These are phyloP conservation scores for Drosophila infuscata DNA, from an alignment of 2,888 invertebrate species.

Conservation along the genomic window DNA sequence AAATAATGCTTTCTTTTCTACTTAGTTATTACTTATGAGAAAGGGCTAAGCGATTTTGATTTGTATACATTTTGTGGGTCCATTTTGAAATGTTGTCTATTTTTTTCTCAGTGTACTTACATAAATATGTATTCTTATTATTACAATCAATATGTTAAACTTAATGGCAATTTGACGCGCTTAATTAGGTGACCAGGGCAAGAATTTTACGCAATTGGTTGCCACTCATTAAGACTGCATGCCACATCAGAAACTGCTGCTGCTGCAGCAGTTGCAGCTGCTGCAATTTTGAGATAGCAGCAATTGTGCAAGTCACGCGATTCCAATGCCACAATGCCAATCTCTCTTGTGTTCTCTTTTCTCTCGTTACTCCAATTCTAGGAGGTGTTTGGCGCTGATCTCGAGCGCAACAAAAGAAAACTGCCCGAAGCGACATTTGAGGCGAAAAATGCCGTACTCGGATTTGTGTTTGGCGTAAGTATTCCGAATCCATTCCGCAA, in stretches of 20 bases:
- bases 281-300: background rate
- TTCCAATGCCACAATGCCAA: conserved; percentile 29
- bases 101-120: background rate
- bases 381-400: conserved; percentile 86
- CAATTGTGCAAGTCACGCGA: conserved; percentile 4
- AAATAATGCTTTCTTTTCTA: background rate
- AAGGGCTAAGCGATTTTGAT: too few species aligned
- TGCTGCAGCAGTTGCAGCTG: background rate
- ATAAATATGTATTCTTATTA: conserved; percentile 2
- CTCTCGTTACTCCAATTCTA: conserved; percentile 76
- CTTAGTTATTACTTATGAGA: background rate
- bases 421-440: conserved; percentile 89
- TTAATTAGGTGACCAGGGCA: conserved; percentile 22
- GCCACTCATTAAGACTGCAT: conserved; percentile 25
- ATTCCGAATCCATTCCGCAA: conserved; percentile 1
- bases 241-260: conserved; percentile 8
- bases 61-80: background rate
- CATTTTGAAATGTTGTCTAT: background rate
- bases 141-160: conserved; percentile 45
- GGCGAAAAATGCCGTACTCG: conserved; percentile 92
- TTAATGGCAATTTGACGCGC: conserved; percentile 24
- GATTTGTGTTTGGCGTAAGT: conserved; percentile 94
- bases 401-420: conserved; percentile 90
- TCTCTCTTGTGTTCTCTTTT: conserved; percentile 31
- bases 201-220: conserved; percentile 26